Base-by-base conservation (phyloP, 1,140 invertebrate genomes). In the Magallana gigas region DNA sequence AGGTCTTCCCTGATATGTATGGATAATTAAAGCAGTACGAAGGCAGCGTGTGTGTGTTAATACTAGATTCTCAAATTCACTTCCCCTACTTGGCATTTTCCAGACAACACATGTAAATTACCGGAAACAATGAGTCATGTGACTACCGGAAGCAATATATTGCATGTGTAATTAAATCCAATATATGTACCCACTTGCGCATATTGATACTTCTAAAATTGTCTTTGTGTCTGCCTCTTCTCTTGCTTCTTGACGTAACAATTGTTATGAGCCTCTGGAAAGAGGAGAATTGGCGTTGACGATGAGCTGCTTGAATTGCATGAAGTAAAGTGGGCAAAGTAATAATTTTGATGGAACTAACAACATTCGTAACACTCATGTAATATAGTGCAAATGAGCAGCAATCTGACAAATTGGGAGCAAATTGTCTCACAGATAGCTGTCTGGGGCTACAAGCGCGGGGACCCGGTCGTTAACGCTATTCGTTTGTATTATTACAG, bases 61-160 rank as follows among this genome's bases (percentile, higher is more conserved):
- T 48, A 48, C 36, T 48, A 48, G 36, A 48, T 18, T 76, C 18
- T 76, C 68, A 8, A 23, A 29, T 29, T 14, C 68, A 29, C 68
- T 76, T 76, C 68, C 68, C 23, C 68, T 76, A 76, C 68, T 76
- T 36, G 68, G 68, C 68, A 29, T 76, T 76, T 76, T 9, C 23
- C 68, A 76, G 68, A 29, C 68, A 76, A 18, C 68, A 76, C 68
- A 76, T 76, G 68, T 76, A 76, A 29, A 36, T 62, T 36, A 29
- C 68, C 68, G 68, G 68, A 76, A 76, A 76, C 68, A 6, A 76
- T 76, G 68, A 76, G 68, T 76, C 68, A 76, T 29, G 23, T 3
- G 68, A 76, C 68, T 76, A 29, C 68, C 68, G 68, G 68, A 76
- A 76, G 18, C 36, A 36, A 76, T 76, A 76, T 76, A 76, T 76